Conservation (phyloP, 2,113 vertebrate species). For the Alouatta palliata region DNA sequence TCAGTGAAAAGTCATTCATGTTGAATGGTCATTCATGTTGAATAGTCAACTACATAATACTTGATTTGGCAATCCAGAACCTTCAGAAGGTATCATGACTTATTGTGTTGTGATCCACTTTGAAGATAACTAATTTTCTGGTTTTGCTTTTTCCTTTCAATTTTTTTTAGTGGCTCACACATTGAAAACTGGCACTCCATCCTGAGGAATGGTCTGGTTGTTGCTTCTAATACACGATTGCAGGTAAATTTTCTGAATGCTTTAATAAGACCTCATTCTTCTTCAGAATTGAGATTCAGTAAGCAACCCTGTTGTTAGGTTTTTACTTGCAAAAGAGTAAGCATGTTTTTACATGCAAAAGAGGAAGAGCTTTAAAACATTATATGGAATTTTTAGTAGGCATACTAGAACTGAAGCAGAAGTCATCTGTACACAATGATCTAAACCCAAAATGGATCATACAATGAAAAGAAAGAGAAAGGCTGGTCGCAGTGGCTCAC, state of each 20-base stretch:
- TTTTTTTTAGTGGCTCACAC: conserved; percentile 89
- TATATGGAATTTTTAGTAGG: neutral
- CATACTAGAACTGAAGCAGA: neutral
- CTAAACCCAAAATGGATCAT: neutral
- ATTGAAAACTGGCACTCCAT: conserved; percentile 97
- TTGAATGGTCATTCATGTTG: neutral
- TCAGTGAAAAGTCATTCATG: neutral
- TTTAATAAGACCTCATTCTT: neutral
- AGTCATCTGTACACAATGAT: neutral
- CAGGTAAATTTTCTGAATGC: conserved; percentile 85
- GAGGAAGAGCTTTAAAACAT: neutral
- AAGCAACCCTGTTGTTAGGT: neutral
- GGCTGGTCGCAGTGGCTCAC: too few species aligned
- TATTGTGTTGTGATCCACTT: neutral
- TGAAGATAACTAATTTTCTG: neutral
- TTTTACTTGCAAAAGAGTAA: neutral
- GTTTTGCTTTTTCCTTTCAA: neutral
- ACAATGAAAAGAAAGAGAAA: neutral
- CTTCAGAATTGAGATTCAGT: neutral
- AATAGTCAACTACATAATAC: neutral
- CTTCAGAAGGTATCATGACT: neutral
- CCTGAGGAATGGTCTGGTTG: conserved; percentile 93
- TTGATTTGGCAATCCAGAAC: conserved; percentile 1
- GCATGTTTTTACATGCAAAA: neutral
- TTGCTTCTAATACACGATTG: conserved; percentile 93